phyloP scores from a whole-genome alignment of 2,888 invertebrate genomes.

The Nemoura dubitans region DNA sequence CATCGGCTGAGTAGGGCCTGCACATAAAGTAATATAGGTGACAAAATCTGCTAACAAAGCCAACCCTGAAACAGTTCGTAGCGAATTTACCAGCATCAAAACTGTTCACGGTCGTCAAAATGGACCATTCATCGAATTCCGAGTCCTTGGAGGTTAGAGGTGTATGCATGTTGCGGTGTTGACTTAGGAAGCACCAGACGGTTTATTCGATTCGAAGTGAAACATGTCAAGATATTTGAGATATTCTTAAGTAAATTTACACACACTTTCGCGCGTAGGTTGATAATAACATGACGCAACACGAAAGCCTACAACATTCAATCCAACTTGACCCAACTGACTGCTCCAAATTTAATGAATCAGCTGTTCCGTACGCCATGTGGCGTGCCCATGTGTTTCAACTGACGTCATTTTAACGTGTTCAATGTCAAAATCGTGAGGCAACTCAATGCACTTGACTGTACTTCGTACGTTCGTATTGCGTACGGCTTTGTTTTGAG shows the following conservation, averaged over 20 bases:
- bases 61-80: too few relatives aligned
- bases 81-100: constrained; percentile 46
- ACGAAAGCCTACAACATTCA: neutral
- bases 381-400: neutral
- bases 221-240: too few relatives aligned
- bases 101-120: constrained; percentile 45
- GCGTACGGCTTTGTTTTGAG: neutral
- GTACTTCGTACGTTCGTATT: neutral
- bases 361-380: neutral
- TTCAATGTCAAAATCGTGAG: neutral
- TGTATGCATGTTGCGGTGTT: constrained; percentile 12
- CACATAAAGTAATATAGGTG: neutral
- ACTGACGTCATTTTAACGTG: neutral
- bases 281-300: constrained; percentile 5
- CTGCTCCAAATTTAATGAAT: neutral
- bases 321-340: neutral
- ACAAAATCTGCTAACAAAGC: too few relatives aligned
- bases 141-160: constrained; percentile 7
- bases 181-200: neutral
- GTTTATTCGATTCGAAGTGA: too few relatives aligned
- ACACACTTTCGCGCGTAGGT: too few relatives aligned
- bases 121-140: constrained; percentile 43
- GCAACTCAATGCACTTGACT: neutral
- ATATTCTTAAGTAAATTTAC: too few relatives aligned
- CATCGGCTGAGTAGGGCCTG: constrained; percentile 38